Conservation (phyloP, 2,113 vertebrate genomes). For the Peromyscus polionotus region DNA sequence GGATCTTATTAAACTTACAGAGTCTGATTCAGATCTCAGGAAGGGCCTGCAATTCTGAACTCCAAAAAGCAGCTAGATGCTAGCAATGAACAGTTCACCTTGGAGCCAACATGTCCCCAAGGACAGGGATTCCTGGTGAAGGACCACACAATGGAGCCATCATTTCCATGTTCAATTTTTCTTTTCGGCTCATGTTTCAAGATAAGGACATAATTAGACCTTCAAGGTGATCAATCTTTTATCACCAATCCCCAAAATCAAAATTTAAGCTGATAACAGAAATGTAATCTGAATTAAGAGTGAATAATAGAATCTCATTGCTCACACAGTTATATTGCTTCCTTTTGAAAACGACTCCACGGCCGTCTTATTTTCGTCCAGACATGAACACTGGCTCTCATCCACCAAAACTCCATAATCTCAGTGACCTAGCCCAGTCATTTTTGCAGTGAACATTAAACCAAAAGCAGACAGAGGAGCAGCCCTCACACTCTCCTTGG, state of each 20-base stretch:
- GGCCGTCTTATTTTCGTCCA: neutral
- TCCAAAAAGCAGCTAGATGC: neutral
- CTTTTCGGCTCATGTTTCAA: conserved; percentile 5
- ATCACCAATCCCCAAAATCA: neutral
- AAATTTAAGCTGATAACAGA: conserved; percentile 1
- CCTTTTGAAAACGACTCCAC: neutral
- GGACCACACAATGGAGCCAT: neutral
- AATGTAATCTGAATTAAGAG: neutral
- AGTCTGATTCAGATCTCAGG: neutral
- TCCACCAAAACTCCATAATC: neutral
- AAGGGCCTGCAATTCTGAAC: neutral
- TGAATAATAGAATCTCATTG: conserved; percentile 7
- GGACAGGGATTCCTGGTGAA: neutral
- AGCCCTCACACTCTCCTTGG: neutral
- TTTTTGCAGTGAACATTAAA: neutral
- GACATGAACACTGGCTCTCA: neutral
- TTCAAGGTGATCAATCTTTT: neutral
- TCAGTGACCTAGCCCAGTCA: neutral
- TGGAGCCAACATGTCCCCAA: fast-evolving
- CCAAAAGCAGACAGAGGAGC: neutral
- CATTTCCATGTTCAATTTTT: neutral
- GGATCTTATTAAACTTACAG: neutral
- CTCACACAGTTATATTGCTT: neutral
- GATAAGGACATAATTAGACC: neutral
- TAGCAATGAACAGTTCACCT: no score